A percentile compares a stretch with the other conserved stretches of the same genome.
These are phyloP conservation scores for Octodon degus DNA, from an alignment of 2,113 vertebrate genomes.

Conservation along the genomic window DNA sequence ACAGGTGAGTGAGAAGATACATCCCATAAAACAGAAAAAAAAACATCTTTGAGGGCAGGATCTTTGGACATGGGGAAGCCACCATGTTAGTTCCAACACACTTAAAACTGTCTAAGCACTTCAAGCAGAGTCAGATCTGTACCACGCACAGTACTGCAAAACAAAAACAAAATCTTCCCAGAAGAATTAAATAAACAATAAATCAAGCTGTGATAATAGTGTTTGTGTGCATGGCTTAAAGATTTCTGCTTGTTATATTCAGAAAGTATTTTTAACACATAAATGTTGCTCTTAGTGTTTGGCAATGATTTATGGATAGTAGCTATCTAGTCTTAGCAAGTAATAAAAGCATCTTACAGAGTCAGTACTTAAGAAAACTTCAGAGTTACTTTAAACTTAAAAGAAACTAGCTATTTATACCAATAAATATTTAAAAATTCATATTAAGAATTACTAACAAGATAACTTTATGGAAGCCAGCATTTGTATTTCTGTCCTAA, in stretches of 20 bases:
- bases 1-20: constrained; percentile 28
- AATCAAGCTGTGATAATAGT: background rate
- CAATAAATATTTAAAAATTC: background rate
- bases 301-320: background rate
- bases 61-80: background rate
- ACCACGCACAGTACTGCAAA: background rate
- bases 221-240: background rate
- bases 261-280: background rate
- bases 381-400: constrained; percentile 20
- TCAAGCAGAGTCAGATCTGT: background rate
- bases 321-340: background rate
- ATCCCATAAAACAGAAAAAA: background rate
- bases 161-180: background rate
- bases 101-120: background rate
- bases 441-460: constrained; percentile 8
- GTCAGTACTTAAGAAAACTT: background rate
- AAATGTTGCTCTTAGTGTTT: background rate
- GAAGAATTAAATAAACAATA: background rate
- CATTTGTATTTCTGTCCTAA: constrained; percentile 4
- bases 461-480: background rate
- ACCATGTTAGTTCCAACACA: background rate
- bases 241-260: constrained; percentile 9
- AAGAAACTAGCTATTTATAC: background rate
- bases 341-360: constrained; percentile 19
- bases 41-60: background rate